These are phyloP conservation scores for Petromus typicus DNA, from an alignment of 2,113 vertebrate species.

Conservation along the genomic window DNA sequence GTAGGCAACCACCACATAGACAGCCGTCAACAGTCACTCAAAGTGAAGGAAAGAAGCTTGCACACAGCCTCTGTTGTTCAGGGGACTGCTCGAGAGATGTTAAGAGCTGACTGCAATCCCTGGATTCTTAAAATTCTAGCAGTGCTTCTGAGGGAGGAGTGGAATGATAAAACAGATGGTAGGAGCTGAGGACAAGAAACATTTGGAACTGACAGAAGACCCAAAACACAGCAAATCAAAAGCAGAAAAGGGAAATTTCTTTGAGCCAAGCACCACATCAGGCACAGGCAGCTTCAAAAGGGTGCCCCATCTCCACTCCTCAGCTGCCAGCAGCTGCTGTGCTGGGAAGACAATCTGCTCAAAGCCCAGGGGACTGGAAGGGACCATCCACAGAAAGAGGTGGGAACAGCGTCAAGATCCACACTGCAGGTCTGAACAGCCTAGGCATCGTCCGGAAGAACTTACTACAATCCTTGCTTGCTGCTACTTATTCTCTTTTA, in stretches of 20 bases:
- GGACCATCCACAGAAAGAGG: not conserved
- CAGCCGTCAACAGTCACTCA: not conserved
- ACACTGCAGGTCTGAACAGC: not conserved
- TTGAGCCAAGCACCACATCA: not conserved
- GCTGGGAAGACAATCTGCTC: not conserved
- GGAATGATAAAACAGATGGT: not conserved
- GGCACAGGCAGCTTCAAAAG: not conserved
- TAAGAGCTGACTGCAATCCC: not conserved
- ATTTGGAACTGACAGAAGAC: not conserved
- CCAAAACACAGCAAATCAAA: not conserved
- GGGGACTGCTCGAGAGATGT: not conserved
- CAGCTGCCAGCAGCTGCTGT: not conserved
- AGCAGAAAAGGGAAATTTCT: not conserved
- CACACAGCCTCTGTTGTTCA: not conserved
- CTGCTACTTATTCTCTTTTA: not conserved
- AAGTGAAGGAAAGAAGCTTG: not conserved
- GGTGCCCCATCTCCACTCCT: not conserved
- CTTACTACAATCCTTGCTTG: not conserved
- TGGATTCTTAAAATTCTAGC: constrained; percentile 25
- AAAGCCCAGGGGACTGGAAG: not conserved
- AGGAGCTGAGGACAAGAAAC: not conserved
- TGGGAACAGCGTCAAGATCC: not conserved
- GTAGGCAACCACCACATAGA: not conserved
- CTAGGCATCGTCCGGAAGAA: not conserved
- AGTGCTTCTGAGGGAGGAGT: not conserved